Conservation (phyloP, 2,888 invertebrate species). For the Meiosimyza decipiens region DNA sequence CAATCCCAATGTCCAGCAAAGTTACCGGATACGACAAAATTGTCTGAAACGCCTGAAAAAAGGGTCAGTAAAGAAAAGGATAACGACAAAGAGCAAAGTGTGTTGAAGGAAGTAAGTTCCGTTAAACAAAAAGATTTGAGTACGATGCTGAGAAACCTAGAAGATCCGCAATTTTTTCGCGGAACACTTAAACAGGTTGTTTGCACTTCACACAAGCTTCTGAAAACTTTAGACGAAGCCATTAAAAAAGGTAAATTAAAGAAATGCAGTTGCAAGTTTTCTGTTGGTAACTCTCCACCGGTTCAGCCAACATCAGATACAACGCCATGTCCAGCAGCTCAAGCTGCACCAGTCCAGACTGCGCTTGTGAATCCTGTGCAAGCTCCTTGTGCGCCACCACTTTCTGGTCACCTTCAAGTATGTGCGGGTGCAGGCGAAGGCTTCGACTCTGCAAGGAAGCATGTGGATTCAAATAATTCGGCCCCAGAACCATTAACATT, state of each 20-base stretch:
- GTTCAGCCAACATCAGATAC: too few species aligned
- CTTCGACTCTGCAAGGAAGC: slow-evolving; percentile 27
- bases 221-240: slow-evolving; percentile 48
- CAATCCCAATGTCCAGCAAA: not conserved
- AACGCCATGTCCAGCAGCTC: not conserved
- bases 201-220: slow-evolving; percentile 44
- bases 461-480: slow-evolving; percentile 20
- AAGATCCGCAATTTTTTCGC: slow-evolving; percentile 45
- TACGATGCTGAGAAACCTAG: not conserved
- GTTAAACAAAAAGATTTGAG: slow-evolving; percentile 1
- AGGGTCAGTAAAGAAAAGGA: not conserved
- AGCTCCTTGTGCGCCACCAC: too few species aligned
- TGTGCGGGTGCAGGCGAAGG: slow-evolving; percentile 5
- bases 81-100: not conserved
- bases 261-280: not conserved
- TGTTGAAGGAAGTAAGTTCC: not conserved
- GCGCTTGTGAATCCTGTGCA: too few species aligned
- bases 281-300: not conserved
- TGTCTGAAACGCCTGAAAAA: not conserved
- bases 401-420: too few species aligned
- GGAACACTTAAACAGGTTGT: slow-evolving; percentile 46
- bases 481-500: slow-evolving; percentile 41
- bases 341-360: too few species aligned
- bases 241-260: not conserved
- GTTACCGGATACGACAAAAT: not conserved